Conservation (phyloP, 2,797 vertebrate species). For the Chrysocyon brachyurus region DNA sequence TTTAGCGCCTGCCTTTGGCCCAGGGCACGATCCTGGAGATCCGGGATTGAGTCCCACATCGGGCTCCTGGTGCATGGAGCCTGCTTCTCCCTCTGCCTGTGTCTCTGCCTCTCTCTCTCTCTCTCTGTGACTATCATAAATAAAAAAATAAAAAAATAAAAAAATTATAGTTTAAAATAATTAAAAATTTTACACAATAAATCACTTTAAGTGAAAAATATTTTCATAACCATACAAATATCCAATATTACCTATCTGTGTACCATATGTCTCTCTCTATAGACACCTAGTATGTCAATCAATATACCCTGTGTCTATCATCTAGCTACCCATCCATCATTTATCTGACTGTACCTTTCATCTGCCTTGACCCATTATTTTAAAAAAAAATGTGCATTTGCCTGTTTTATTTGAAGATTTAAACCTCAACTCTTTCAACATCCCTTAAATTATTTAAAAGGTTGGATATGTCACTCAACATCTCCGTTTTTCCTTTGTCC, state of each 20-base stretch:
- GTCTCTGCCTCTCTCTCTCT: no score
- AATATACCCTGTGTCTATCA: not conserved
- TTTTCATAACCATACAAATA: not conserved
- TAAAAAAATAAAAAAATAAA: no score
- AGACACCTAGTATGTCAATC: not conserved
- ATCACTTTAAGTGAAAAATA: slow-evolving; percentile 1
- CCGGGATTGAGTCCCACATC: no score
- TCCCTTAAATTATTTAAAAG: slow-evolving; percentile 10
- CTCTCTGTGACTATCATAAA: no score
- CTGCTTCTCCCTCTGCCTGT: no score
- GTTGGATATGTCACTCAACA: not conserved
- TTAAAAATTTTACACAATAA: not conserved
- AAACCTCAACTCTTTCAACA: not conserved
- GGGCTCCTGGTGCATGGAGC: no score
- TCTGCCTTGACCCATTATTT: not conserved
- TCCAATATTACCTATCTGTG: not conserved
- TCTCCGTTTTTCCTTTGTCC: slow-evolving; percentile 39
- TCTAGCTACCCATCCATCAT: not conserved
- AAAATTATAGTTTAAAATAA: slow-evolving; percentile 5
- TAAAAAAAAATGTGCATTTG: slow-evolving; percentile 31
- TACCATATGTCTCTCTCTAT: not conserved
- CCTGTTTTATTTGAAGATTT: slow-evolving; percentile 1
- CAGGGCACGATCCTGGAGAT: no score
- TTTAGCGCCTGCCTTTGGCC: no score
- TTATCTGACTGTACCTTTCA: not conserved